phyloP scores from a whole-genome alignment of 2,888 invertebrate genomes.

The Dolomedes plantarius region DNA sequence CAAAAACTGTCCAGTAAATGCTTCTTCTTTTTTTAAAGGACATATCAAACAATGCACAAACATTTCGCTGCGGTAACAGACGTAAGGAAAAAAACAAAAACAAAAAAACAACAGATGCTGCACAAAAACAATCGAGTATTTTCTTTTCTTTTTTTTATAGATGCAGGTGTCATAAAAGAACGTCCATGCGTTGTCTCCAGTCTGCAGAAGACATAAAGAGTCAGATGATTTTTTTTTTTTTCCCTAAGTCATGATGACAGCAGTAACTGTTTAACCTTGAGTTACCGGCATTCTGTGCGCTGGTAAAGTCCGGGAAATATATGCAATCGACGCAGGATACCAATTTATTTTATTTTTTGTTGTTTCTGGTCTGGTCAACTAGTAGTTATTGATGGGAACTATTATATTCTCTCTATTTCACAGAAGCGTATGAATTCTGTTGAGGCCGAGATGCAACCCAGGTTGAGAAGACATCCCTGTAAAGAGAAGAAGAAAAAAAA shows the following conservation, averaged over 20 bases:
- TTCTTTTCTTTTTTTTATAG: too few relatives aligned
- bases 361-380: neutral
- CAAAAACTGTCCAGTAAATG: too few relatives aligned
- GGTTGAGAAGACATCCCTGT: constrained; percentile 64
- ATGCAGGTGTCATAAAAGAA: neutral
- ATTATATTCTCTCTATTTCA: constrained; percentile 48
- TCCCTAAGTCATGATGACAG: neutral
- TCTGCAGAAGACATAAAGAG: neutral
- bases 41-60: neutral
- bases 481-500: neutral
- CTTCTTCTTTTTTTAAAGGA: too few relatives aligned
- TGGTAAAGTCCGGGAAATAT: constrained; percentile 53
- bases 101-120: neutral
- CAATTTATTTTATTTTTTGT: neutral
- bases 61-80: neutral
- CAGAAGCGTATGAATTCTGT: constrained; percentile 65
- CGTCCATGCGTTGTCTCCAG: neutral
- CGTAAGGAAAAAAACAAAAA: neutral
- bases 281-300: constrained; percentile 59
- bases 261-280: constrained; percentile 18
- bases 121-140: neutral
- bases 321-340: constrained; percentile 46
- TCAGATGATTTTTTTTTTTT: neutral
- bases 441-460: constrained; percentile 65
- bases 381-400: neutral